These are phyloP conservation scores for Montipora efflorescens DNA, from an alignment of 64 coral and sea anemone species.

Conservation along the genomic window DNA sequence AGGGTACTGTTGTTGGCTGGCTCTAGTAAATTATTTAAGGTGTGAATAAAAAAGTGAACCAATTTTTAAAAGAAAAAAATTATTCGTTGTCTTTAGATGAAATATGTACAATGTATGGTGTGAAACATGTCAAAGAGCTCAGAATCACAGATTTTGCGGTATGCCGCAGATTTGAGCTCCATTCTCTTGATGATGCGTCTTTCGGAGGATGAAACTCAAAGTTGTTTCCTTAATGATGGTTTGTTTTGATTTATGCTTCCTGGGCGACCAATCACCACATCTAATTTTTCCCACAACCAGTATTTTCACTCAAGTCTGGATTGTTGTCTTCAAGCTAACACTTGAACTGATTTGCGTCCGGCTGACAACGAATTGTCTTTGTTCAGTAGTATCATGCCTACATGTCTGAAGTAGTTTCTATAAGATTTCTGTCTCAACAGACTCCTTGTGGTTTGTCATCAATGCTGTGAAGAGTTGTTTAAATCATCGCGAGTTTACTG, in stretches of 20 bases:
- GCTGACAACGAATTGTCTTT: not conserved
- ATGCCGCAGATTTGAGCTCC: not conserved
- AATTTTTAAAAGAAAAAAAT: no score
- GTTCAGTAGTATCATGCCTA: not conserved
- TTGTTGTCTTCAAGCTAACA: not conserved
- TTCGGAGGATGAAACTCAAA: not conserved
- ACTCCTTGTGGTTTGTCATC: no score
- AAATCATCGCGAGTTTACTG: not conserved
- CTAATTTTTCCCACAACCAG: slow-evolving; percentile 28
- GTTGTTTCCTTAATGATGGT: not conserved
- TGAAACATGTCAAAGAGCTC: not conserved
- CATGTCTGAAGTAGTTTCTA: not conserved
- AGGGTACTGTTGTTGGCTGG: no score
- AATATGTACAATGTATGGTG: no score
- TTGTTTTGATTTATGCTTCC: not conserved
- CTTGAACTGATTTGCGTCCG: not conserved
- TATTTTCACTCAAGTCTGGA: slow-evolving; percentile 23
- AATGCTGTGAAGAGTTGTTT: no score
- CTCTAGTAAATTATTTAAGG: no score
- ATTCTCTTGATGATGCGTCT: not conserved
- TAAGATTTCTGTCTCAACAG: not conserved
- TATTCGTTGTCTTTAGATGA: no score
- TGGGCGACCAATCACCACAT: not conserved
- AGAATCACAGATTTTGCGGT: not conserved
- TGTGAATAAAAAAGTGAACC: no score